Evolutionary conservation across 2,113 vertebrate genomes (phyloP).

Genomic region (Dipodomys merriami): DNA sequence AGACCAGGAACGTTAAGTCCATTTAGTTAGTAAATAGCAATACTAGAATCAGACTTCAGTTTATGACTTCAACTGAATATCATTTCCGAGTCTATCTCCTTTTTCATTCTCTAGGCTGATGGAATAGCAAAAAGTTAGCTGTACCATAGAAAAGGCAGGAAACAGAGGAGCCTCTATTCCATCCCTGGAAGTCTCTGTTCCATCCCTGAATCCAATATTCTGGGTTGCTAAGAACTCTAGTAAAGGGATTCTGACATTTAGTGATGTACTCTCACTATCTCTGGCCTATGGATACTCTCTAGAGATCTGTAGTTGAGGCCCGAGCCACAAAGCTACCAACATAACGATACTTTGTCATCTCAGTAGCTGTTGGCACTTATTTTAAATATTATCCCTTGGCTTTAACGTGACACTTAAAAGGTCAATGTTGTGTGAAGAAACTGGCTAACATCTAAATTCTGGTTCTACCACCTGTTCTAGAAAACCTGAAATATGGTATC

Average conservation of each 20-base stretch:
- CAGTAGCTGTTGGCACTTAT: neutral
- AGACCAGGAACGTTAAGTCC: neutral
- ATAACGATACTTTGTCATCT: neutral
- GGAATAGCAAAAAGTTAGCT: neutral
- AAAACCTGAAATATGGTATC: neutral
- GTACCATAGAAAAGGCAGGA: neutral
- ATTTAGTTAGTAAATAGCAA: neutral
- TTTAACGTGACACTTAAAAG: neutral
- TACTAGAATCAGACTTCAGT: neutral
- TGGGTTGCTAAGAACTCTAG: neutral
- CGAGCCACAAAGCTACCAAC: neutral
- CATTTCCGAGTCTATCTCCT: neutral
- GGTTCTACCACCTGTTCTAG: neutral
- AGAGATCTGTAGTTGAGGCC: neutral
- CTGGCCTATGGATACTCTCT: neutral
- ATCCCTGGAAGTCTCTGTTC: neutral
- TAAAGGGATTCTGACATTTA: neutral
- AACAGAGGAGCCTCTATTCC: neutral
- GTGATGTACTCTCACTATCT: neutral
- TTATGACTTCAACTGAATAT: neutral
- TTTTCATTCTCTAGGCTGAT: neutral
- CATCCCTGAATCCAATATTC: neutral
- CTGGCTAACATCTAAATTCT: neutral
- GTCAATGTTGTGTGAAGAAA: neutral
- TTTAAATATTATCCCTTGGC: neutral